These are phyloP conservation scores for Cephalopholis sonnerati DNA, from an alignment of 2,113 vertebrate genomes.

Conservation along the genomic window DNA sequence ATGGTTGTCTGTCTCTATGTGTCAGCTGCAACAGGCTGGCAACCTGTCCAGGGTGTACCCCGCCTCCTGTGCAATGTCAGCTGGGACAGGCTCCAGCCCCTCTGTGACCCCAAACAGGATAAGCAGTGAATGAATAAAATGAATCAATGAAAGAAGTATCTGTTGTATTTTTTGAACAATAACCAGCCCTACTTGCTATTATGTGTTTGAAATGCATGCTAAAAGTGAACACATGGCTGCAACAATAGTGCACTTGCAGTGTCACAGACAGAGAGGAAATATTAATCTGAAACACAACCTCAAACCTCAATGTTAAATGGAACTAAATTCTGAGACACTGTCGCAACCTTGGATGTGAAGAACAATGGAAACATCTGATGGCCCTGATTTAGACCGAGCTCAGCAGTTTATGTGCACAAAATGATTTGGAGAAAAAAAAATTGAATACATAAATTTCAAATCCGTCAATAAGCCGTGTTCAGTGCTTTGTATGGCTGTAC, in stretches of 20 bases:
- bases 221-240: not conserved
- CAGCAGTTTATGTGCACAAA: constrained; percentile 33
- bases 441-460: constrained; percentile 58
- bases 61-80: too few species aligned
- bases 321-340: constrained; percentile 33
- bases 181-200: too few species aligned
- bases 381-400: constrained; percentile 39
- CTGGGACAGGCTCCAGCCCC: too few species aligned
- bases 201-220: not conserved
- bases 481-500: constrained; percentile 26
- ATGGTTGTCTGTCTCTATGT: too few species aligned
- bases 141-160: too few species aligned
- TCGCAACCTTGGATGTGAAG: not conserved
- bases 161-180: too few species aligned
- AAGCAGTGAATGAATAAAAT: too few species aligned
- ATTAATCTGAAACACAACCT: constrained; percentile 10
- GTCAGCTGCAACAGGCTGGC: too few species aligned
- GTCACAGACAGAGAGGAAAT: constrained; percentile 4
- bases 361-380: constrained; percentile 31
- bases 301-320: constrained; percentile 38
- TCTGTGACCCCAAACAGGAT: too few species aligned
- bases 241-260: not conserved
- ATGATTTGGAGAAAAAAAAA: constrained; percentile 42
- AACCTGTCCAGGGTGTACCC: too few species aligned
- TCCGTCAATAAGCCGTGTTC: constrained; percentile 5